Base-by-base conservation (phyloP, 1,140 invertebrate species). In the Lucilia cuprina region DNA sequence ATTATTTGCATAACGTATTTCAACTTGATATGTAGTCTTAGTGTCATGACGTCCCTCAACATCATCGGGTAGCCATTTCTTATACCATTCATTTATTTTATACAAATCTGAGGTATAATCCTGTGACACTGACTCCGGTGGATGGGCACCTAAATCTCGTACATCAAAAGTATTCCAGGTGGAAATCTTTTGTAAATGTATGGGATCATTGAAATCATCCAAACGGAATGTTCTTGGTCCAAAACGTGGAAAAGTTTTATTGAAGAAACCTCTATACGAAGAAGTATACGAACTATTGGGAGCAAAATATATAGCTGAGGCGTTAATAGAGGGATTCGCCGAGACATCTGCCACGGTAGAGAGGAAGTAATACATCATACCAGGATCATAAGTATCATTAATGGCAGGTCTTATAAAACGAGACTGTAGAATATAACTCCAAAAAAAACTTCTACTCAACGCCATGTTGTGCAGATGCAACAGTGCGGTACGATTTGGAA, bases 301-400 rank as follows among this genome's bases (percentile, higher is more conserved):
- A 21, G 98, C 95, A 89, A 99, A 99, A 91, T 99, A 99, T 84
- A 99, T 94, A 0, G 97, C 95, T 89, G 96, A 98, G 78, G 97
- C 96, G 92, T 99, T 99, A 83, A 99, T 95, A 85, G 96, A 95
- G 0, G 95, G 95, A 92, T 98, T 99, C 0, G 97, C 94, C 0
- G 98, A 96, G 0, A 99, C 97, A 92, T 99, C 98, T 0, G 98
- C 97, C 0, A 98, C 96, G 0, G 97, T 96, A 1, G 98, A 98
- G 21, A 99, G 92, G 88, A 99, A 98, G 88, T 99, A 98, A 90
- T 99, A 99, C 97, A 99, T 98, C 94, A 99, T 97, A 83, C 98
- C 98, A 0, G 98, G 98, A 92, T 99, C 98, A 85, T 98, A 97
- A 0, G 96, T 96, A 87, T 98, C 96, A 89, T 97, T 97, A 21